phyloP scores from a whole-genome alignment of 2,113 vertebrate species.

The Phaethornis superciliosus region DNA sequence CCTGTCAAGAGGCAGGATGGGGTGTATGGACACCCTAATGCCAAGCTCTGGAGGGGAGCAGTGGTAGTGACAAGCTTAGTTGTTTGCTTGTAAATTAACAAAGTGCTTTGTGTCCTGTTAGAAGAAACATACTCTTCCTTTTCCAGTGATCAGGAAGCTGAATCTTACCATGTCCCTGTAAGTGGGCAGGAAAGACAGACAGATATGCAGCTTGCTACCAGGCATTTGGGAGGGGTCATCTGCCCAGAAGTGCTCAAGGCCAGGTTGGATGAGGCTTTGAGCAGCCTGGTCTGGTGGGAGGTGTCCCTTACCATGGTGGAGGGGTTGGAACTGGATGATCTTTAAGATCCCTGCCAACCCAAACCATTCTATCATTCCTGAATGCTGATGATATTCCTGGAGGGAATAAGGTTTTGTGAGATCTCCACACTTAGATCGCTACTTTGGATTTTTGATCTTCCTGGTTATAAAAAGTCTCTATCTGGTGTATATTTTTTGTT shows the following conservation, averaged over 20 bases:
- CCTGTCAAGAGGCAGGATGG: neutral
- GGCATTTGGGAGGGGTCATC: neutral
- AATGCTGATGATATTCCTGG: neutral
- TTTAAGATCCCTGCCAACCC: no score
- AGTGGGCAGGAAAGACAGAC: neutral
- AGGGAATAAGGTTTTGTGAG: neutral
- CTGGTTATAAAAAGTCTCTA: neutral
- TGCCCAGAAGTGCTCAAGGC: no score
- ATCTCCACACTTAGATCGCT: neutral
- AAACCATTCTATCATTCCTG: neutral
- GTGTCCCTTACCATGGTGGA: no score
- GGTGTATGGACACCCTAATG: neutral
- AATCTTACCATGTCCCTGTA: neutral
- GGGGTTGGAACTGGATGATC: no score
- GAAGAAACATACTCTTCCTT: neutral
- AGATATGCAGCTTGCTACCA: neutral
- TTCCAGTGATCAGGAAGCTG: neutral
- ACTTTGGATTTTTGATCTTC: neutral
- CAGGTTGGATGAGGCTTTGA: no score
- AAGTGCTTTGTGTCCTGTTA: neutral
- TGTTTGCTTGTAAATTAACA: neutral
- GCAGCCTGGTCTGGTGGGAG: no score
- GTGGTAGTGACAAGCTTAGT: neutral
- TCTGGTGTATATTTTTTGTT: neutral
- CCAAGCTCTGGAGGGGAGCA: neutral